These are phyloP conservation scores for Cheiracanthium punctorium DNA, from an alignment of 2,888 invertebrate genomes.

Conservation along the genomic window DNA sequence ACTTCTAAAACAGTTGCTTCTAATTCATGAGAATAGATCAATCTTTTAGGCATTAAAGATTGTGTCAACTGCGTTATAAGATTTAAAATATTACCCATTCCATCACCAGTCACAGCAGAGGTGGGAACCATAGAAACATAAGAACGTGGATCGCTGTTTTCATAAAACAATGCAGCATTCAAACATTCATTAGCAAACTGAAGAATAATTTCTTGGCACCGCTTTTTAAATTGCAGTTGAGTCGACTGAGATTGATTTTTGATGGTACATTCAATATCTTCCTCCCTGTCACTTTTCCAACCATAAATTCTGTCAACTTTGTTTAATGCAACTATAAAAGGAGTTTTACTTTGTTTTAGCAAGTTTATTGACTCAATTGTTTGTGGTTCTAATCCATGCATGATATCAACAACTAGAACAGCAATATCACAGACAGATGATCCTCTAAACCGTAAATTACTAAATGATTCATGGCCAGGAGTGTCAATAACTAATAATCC, in stretches of 20 bases:
- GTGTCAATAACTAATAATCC: constrained; percentile 99
- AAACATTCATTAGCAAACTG: constrained; percentile 97
- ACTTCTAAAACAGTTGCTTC: constrained; percentile 80
- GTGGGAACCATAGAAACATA: constrained; percentile 98
- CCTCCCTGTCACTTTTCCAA: constrained; percentile 91
- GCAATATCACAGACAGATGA: constrained; percentile 99
- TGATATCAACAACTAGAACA: constrained; percentile 98
- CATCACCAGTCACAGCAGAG: constrained; percentile 97
- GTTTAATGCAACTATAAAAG: constrained; percentile 98
- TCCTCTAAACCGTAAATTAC: constrained; percentile 95
- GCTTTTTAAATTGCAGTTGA: constrained; percentile 93
- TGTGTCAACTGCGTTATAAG: constrained; percentile 95
- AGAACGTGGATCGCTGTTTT: constrained; percentile 93
- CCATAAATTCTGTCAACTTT: constrained; percentile 85
- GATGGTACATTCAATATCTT: constrained; percentile 92
- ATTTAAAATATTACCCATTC: constrained; percentile 97
- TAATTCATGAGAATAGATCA: constrained; percentile 94
- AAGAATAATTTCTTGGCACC: constrained; percentile 88
- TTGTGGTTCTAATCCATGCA: constrained; percentile 99
- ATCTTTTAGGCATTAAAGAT: constrained; percentile 88
- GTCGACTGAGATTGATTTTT: constrained; percentile 92
- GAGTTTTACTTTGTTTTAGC: constrained; percentile 93
- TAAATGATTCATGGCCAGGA: constrained; percentile 99
- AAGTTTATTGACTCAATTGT: constrained; percentile 98
- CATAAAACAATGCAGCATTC: constrained; percentile 95